Conservation (phyloP, 1,140 invertebrate species). For the Saccostrea glomerata region DNA sequence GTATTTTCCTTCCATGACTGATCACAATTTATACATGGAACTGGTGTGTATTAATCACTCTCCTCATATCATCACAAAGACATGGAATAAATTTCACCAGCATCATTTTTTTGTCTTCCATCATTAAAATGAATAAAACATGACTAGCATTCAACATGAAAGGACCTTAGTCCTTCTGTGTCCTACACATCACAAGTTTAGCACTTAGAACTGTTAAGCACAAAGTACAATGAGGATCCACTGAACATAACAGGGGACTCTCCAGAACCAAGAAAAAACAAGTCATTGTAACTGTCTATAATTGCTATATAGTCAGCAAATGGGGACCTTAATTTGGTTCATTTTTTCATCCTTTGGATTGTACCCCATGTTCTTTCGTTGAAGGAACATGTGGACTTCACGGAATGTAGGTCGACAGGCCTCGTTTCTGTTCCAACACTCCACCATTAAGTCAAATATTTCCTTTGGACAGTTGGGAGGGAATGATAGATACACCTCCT, state of each 20-base stretch:
- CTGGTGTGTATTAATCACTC: neutral
- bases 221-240: neutral
- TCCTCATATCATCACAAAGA: neutral
- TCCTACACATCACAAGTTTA: slow-evolving; percentile 27
- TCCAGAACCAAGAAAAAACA: slow-evolving; percentile 42
- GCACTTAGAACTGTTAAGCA: slow-evolving; percentile 33
- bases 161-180: neutral
- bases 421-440: slow-evolving; percentile 94
- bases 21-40: neutral
- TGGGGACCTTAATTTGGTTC: slow-evolving; percentile 73
- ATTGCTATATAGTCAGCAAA: slow-evolving; percentile 69
- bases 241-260: neutral
- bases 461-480: slow-evolving; percentile 76
- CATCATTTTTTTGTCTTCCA: slow-evolving; percentile 17
- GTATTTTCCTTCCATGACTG: neutral
- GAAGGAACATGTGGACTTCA: slow-evolving; percentile 94
- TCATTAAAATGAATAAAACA: slow-evolving; percentile 29
- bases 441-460: slow-evolving; percentile 92
- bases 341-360: slow-evolving; percentile 77
- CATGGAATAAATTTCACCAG: slow-evolving; percentile 14
- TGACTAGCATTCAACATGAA: slow-evolving; percentile 29
- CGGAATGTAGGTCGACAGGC: slow-evolving; percentile 89
- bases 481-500: slow-evolving; percentile 71
- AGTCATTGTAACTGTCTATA: slow-evolving; percentile 22
- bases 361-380: slow-evolving; percentile 90